Evolutionary conservation across 1,140 invertebrate species (phyloP), one percentile per base, ranked within the genome.

Genomic region (Leptopilina clavipes): DNA sequence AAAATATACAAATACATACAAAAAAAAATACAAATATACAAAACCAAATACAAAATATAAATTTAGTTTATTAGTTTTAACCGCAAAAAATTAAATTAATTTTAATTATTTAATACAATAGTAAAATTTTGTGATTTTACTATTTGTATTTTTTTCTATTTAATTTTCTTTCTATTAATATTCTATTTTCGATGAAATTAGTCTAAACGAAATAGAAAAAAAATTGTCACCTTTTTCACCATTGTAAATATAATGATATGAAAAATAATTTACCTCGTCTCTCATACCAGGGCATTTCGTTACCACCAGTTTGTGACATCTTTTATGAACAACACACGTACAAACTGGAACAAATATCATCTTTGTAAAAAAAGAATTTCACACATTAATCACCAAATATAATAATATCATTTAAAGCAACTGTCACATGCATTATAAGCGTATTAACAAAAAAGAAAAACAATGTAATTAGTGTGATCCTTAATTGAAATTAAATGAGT

Each of bases 311-410:
- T 95, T 94, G 91, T 99, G 98, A 90, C 98, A 99, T 89, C 97
- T 93, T 90, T 99, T 99, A 92, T 99, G 98, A 82, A 99, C 97
- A 83, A 99, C 98, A 91, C 97, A 98, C 45, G 98, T 99, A 91
- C 98, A 99, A 84, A 99, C 98, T 97, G 92, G 83, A 94, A 92
- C 89, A 89, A 84, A 85, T 79, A 11, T 56, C 72, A 70, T 31
- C 40, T 43, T 65, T 65, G 31, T 37, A 65, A 65, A 31, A 31
- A 31, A 31, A 1, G 5, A 7, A 3, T 25, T 3, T 7, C 14
- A 31, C 3, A 11, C 19, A 31, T 17, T 52, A 52, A 8, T 12
- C 14, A 31, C 12, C 12, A 31, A 65, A 25, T n/a, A 31, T 11
- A 65, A 65, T n/a, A 40, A 65, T n/a, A 19, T 65, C 25, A 65